These are phyloP conservation scores for Cassiopea andromeda DNA, from an alignment of 30 jellyfish, hydroid and myxozoan genomes.

Conservation along the genomic window DNA sequence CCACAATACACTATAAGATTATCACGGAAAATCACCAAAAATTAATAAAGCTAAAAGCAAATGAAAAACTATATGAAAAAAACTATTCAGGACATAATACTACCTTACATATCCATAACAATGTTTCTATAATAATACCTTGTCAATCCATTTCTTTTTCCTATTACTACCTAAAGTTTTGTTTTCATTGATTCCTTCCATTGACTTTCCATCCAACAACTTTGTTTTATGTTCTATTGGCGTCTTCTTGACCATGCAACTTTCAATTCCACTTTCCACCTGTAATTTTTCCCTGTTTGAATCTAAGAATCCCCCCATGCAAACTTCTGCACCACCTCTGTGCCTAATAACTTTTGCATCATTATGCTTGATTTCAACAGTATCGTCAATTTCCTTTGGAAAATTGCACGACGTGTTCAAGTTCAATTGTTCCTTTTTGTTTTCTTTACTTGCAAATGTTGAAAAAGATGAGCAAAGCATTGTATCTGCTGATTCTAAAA, in stretches of 20 bases:
- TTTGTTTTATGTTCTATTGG: background rate
- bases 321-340: background rate
- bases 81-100: background rate
- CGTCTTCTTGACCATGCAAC: background rate
- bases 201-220: background rate
- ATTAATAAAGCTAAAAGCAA: too few relatives aligned
- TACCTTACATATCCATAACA: background rate
- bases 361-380: background rate
- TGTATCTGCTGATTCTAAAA: too few relatives aligned
- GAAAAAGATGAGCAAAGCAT: background rate
- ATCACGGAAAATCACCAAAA: too few relatives aligned
- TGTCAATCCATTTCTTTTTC: background rate
- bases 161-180: background rate
- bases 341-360: background rate
- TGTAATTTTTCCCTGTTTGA: background rate
- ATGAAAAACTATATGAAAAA: background rate
- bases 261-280: background rate
- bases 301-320: background rate
- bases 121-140: background rate
- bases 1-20: too few relatives aligned
- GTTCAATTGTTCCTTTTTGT: background rate
- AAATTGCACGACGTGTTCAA: background rate
- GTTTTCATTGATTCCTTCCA: background rate
- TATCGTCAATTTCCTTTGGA: background rate
- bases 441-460: background rate